Evolutionary conservation across 2,797 vertebrate genomes (phyloP).

Genomic region (Epinephelus malabaricus): DNA sequence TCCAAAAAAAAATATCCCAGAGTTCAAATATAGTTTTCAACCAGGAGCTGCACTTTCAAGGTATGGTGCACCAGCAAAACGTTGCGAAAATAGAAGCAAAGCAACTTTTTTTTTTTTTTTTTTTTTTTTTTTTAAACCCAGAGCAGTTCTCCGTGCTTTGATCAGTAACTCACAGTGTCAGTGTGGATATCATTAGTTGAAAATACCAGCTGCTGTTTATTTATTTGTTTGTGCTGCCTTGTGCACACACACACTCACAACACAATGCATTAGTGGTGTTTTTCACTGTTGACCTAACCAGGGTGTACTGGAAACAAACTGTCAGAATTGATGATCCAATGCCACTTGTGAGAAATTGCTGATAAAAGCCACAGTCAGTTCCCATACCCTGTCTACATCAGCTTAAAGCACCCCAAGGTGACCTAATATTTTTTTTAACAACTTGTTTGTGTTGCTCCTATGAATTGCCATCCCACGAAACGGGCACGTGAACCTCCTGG

Average conservation of each 20-base stretch:
- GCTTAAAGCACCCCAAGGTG: constrained; percentile 9
- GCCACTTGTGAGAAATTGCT: constrained; percentile 21
- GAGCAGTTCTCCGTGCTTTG: constrained; percentile 19
- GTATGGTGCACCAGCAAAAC: neutral
- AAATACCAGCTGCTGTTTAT: constrained; percentile 27
- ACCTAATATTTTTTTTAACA: constrained; percentile 39
- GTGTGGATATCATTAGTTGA: constrained; percentile 38
- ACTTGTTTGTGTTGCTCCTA: constrained; percentile 49
- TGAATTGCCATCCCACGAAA: constrained; percentile 44
- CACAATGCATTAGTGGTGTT: constrained; percentile 14
- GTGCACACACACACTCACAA: neutral
- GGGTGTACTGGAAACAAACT: constrained; percentile 17
- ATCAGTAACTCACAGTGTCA: constrained; percentile 8
- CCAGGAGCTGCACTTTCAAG: constrained; percentile 4
- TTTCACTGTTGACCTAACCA: constrained; percentile 27
- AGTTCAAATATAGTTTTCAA: constrained; percentile 11
- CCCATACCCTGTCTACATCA: neutral
- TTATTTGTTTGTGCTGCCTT: constrained; percentile 26
- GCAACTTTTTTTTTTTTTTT: neutral
- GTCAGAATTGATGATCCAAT: constrained; percentile 2
- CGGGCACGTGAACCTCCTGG: constrained; percentile 34
- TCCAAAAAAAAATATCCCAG: neutral
- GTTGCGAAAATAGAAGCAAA: constrained; percentile 34
- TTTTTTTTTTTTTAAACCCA: constrained; percentile 1
- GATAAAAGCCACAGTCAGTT: constrained; percentile 20